These are phyloP conservation scores for Vanessa atalanta DNA, from an alignment of 1,140 invertebrate genomes.

Conservation along the genomic window DNA sequence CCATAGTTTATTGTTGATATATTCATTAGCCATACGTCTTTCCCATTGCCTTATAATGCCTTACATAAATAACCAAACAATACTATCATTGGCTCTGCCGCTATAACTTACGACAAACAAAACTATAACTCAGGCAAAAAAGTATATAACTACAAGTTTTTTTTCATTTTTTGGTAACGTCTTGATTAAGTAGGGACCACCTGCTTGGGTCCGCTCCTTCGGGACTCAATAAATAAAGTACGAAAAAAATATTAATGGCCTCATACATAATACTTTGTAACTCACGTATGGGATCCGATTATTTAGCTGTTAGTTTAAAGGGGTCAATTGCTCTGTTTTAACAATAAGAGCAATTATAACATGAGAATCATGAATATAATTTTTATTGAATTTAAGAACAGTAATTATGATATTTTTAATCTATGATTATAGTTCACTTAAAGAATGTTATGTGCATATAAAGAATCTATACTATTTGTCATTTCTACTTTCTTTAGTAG, in stretches of 20 bases:
- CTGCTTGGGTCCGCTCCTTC: conserved; percentile 64
- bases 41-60: conserved; percentile 69
- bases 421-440: too few species aligned
- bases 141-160: conserved; percentile 69
- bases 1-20: conserved; percentile 73
- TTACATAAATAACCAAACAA: conserved; percentile 74
- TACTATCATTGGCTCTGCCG: conserved; percentile 48
- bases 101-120: conserved; percentile 68
- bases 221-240: conserved; percentile 72
- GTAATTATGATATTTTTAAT: too few species aligned
- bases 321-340: not conserved
- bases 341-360: not conserved
- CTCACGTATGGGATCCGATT: conserved; percentile 56
- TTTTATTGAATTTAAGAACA: too few species aligned
- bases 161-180: conserved; percentile 76
- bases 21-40: conserved; percentile 76
- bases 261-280: conserved; percentile 73
- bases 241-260: conserved; percentile 74
- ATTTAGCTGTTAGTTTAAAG: not conserved
- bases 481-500: too few species aligned
- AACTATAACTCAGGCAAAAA: conserved; percentile 76
- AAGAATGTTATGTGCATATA: too few species aligned
- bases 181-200: conserved; percentile 80
- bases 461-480: too few species aligned
- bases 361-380: not conserved